These are phyloP conservation scores for Toxonevra muliebris DNA, from an alignment of 2,888 invertebrate species.

Conservation along the genomic window DNA sequence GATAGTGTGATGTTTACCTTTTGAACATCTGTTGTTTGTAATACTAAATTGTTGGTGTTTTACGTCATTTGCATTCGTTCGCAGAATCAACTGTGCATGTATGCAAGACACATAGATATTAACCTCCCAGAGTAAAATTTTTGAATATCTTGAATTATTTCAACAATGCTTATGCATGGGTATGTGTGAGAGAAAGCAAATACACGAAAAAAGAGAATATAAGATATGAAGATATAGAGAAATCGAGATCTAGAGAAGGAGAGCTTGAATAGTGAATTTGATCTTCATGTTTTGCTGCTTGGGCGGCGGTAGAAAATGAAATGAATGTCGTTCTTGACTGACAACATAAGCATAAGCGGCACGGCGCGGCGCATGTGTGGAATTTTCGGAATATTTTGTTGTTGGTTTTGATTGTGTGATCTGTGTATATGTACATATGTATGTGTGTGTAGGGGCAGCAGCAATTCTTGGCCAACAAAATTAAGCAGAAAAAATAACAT, in stretches of 20 bases:
- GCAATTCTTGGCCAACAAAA: background rate
- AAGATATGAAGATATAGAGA: constrained; percentile 17
- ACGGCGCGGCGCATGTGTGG: constrained; percentile 23
- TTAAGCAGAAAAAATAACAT: constrained; percentile 27
- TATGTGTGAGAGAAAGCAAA: background rate
- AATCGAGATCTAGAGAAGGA: too few species aligned
- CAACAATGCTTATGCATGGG: too few species aligned
- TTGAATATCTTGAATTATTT: too few species aligned
- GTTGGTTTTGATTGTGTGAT: constrained; percentile 1
- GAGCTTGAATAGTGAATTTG: too few species aligned
- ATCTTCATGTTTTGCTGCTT: too few species aligned
- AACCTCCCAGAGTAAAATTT: too few species aligned
- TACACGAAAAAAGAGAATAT: constrained; percentile 7
- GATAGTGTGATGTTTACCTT: background rate
- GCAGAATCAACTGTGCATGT: background rate
- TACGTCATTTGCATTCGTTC: constrained; percentile 35
- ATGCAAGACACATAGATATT: too few species aligned
- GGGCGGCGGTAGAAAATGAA: too few species aligned
- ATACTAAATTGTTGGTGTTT: constrained; percentile 35
- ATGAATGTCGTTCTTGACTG: background rate
- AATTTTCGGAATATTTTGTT: constrained; percentile 20
- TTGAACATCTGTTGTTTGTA: constrained; percentile 38
- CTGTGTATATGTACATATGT: constrained; percentile 15
- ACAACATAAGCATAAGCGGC: constrained; percentile 29
- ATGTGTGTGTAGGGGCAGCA: constrained; percentile 29